Evolutionary conservation across 2,888 invertebrate genomes (phyloP).

Genomic region (Epistrophe eligans): DNA sequence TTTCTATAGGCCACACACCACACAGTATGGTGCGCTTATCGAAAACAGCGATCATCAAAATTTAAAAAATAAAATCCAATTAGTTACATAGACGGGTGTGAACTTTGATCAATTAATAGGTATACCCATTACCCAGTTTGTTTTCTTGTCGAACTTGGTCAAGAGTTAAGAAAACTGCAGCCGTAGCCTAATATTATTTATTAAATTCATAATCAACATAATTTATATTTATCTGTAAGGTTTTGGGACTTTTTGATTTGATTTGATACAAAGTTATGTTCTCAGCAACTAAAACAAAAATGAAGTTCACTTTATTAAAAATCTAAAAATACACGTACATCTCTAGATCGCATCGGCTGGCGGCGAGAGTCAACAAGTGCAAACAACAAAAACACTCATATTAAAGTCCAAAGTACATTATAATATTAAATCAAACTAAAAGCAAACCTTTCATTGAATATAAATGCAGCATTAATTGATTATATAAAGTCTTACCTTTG

Average conservation of each 20-base stretch:
- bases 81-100: background rate
- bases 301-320: background rate
- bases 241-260: background rate
- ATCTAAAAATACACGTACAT: slow-evolving; percentile 45
- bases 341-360: slow-evolving; percentile 4
- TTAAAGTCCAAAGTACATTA: slow-evolving; percentile 77
- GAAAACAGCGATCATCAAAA: background rate
- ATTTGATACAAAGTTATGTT: background rate
- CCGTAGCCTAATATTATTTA: background rate
- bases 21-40: background rate
- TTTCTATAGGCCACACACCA: background rate
- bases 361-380: slow-evolving; percentile 50
- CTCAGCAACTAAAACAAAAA: background rate
- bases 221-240: background rate
- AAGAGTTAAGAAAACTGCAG: background rate
- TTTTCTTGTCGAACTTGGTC: background rate
- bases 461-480: background rate
- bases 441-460: background rate
- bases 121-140: background rate
- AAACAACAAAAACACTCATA: slow-evolving; percentile 19
- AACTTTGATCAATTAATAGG: background rate
- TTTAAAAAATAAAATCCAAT: background rate
- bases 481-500: slow-evolving; percentile 78
- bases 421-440: background rate
- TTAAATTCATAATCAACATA: background rate